Conservation (phyloP, 2,797 vertebrate species). For the Arctocebus calabarensis region DNA sequence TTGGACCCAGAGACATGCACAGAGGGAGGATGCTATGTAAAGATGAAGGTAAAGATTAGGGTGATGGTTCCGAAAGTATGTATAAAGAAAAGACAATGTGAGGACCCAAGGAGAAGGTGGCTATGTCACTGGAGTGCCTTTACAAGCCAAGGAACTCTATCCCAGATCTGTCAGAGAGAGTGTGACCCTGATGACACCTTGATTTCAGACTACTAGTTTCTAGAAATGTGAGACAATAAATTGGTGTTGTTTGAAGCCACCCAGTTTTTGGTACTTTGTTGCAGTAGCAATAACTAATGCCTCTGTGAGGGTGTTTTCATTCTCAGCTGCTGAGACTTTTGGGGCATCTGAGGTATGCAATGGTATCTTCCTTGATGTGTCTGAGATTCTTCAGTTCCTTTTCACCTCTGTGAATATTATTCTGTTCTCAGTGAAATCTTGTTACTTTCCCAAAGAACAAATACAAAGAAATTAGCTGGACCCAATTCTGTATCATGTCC, state of each 20-base stretch:
- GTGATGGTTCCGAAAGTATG: neutral
- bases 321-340: conserved; percentile 16
- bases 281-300: neutral
- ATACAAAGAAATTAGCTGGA: conserved; percentile 43
- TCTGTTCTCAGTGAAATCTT: conserved; percentile 32
- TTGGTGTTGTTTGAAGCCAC: neutral
- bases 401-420: conserved; percentile 22
- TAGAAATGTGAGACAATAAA: conserved; percentile 11
- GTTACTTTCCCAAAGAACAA: conserved; percentile 32
- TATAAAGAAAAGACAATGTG: neutral
- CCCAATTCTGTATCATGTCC: conserved; percentile 55
- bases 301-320: neutral
- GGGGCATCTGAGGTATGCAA: neutral
- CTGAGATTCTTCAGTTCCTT: conserved; percentile 41
- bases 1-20: conserved; percentile 28
- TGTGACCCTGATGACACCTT: neutral
- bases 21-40: neutral
- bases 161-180: neutral
- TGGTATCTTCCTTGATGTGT: neutral
- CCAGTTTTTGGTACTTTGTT: neutral
- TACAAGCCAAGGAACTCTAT: conserved; percentile 34
- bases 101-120: neutral
- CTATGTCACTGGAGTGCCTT: neutral
- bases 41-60: neutral
- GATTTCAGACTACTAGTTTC: conserved; percentile 34